phyloP scores from a whole-genome alignment of 2,113 vertebrate species.

The Suncus etruscus region DNA sequence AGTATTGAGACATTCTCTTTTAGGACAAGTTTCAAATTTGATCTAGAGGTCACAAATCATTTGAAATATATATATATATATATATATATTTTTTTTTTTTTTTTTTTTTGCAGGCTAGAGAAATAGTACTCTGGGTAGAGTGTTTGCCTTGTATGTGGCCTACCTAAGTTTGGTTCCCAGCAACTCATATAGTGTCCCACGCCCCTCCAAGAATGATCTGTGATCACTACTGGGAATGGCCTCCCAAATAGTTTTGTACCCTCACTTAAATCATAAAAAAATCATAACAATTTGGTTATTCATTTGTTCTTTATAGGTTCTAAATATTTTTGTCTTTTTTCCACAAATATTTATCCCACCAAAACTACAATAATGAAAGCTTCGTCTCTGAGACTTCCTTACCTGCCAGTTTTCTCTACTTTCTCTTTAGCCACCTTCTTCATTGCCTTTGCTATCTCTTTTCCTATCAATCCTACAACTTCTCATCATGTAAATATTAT shows the following conservation, averaged over 20 bases:
- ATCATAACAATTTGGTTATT: slow-evolving; percentile 12
- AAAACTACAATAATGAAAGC: not conserved
- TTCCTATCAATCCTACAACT: not conserved
- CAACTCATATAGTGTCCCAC: no score
- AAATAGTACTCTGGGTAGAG: no score
- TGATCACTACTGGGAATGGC: no score
- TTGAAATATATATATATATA: no score
- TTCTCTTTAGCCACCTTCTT: not conserved
- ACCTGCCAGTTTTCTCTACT: not conserved
- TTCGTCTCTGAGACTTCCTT: not conserved
- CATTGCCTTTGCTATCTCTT: not conserved
- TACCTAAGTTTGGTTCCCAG: no score
- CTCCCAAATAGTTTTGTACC: not conserved
- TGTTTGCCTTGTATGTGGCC: no score
- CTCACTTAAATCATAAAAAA: not conserved
- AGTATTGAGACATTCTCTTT: slow-evolving; percentile 4
- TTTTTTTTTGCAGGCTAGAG: no score
- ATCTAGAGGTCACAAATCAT: not conserved
- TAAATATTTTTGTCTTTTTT: slow-evolving; percentile 16
- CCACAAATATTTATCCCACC: not conserved
- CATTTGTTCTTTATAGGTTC: not conserved
- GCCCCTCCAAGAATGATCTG: no score
- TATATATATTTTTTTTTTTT: no score
- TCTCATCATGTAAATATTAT: not conserved
- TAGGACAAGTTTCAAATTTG: not conserved